Conservation (phyloP, 2,113 vertebrate genomes). For the Penelope pileata region DNA sequence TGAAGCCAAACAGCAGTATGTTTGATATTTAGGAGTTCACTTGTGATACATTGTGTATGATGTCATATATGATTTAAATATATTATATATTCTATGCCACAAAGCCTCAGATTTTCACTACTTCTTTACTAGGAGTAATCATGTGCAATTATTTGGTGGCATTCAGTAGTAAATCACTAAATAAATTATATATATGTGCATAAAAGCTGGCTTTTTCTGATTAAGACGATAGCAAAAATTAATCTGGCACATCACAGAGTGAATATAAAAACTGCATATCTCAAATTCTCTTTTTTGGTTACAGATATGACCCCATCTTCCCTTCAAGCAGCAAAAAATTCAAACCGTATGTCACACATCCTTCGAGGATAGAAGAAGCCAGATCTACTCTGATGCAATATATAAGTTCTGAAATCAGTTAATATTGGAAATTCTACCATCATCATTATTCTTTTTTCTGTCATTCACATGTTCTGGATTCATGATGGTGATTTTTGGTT, state of each 20-base stretch:
- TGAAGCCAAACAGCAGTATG: not conserved
- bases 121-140: not conserved
- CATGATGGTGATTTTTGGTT: not conserved
- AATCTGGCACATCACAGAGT: not conserved
- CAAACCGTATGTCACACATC: not conserved
- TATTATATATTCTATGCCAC: not conserved
- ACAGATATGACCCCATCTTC: not conserved
- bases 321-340: not conserved
- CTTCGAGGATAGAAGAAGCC: not conserved
- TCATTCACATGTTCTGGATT: not conserved
- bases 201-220: not conserved
- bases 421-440: not conserved
- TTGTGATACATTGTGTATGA: not conserved
- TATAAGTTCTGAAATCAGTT: not conserved
- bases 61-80: not conserved
- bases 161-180: not conserved
- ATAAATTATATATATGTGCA: not conserved
- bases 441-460: not conserved
- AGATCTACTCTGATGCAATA: not conserved
- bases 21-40: slow-evolving; percentile 30
- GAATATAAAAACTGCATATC: not conserved
- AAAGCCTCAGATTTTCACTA: not conserved
- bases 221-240: not conserved
- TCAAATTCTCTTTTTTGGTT: not conserved
- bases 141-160: not conserved